Percentiles rank a stretch among this genome's conserved stretches.
These are phyloP conservation scores for Hycleus cichorii DNA, from an alignment of 1,140 invertebrate genomes.

Conservation along the genomic window DNA sequence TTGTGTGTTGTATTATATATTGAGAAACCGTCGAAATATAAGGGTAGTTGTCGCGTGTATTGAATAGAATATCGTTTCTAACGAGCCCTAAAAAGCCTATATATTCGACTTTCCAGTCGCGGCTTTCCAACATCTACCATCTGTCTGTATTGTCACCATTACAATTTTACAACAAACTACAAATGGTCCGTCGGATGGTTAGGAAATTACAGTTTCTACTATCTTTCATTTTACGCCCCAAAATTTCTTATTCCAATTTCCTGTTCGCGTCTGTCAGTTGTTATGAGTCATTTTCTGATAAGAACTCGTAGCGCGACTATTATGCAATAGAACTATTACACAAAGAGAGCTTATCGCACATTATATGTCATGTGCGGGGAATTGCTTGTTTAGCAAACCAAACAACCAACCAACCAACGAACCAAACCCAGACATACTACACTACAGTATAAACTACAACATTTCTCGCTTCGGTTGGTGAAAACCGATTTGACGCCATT, in stretches of 20 bases:
- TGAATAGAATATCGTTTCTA: constrained; percentile 29
- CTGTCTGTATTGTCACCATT: constrained; percentile 11
- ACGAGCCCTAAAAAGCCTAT: constrained; percentile 6
- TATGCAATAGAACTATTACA: constrained; percentile 44
- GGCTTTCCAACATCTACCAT: constrained; percentile 1
- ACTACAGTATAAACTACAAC: constrained; percentile 25
- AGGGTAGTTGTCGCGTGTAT: constrained; percentile 18
- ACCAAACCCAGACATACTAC: no score
- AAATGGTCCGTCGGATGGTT: constrained; percentile 21
- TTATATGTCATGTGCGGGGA: constrained; percentile 41
- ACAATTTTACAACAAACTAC: constrained; percentile 7
- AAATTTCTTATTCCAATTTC: constrained; percentile 50
- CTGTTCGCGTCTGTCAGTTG: constrained; percentile 47
- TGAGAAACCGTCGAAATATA: constrained; percentile 5
- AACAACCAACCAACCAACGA: no score
- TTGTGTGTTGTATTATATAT: no score
- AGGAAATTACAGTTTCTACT: constrained; percentile 43
- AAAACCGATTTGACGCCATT: constrained; percentile 30
- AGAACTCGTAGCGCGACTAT: constrained; percentile 39
- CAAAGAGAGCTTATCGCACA: constrained; percentile 41
- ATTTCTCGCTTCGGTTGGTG: constrained; percentile 33
- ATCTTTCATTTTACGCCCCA: constrained; percentile 49
- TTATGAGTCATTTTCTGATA: constrained; percentile 49
- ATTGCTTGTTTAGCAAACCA: constrained; percentile 21
- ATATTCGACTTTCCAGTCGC: constrained; percentile 21